These are phyloP conservation scores for Channa argus DNA, from an alignment of 2,113 vertebrate species.

Conservation along the genomic window DNA sequence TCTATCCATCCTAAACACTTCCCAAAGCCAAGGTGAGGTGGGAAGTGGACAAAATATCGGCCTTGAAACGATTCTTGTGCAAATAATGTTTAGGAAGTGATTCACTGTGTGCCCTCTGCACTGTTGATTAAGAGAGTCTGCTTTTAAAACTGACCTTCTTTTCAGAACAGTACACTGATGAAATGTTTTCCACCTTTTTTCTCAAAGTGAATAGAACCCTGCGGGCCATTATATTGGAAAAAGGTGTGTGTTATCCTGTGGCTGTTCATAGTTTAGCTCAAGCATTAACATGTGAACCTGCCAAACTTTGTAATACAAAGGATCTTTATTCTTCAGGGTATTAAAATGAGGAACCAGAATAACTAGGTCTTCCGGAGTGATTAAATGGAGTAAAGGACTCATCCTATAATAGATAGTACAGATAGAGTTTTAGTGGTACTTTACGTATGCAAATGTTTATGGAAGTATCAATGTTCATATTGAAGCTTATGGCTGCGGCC, in stretches of 20 bases:
- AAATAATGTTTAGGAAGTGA: conserved; percentile 22
- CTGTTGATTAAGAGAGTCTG: conserved; percentile 35
- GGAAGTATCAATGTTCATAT: no score
- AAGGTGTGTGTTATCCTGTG: background rate
- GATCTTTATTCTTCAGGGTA: conserved; percentile 32
- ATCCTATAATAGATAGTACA: background rate
- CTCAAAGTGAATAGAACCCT: conserved; percentile 36
- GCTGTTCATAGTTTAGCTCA: conserved; percentile 31
- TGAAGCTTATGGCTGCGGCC: no score
- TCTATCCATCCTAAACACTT: conserved; percentile 34
- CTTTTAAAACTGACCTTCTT: conserved; percentile 59
- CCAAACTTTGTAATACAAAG: conserved; percentile 6
- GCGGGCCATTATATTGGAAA: conserved; percentile 5
- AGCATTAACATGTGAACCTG: conserved; percentile 27
- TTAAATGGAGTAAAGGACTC: conserved; percentile 5
- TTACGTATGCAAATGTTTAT: no score
- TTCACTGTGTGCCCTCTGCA: conserved; percentile 9
- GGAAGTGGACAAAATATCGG: conserved; percentile 15
- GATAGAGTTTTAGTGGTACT: no score
- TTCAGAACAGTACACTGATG: conserved; percentile 24
- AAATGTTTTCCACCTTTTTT: conserved; percentile 56
- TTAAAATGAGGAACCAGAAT: background rate
- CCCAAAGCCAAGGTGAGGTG: conserved; percentile 28
- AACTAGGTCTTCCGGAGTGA: conserved; percentile 5
- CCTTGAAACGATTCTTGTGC: conserved; percentile 20